phyloP scores from a whole-genome alignment of 2,797 vertebrate genomes.

The Sebastes steindachneri region DNA sequence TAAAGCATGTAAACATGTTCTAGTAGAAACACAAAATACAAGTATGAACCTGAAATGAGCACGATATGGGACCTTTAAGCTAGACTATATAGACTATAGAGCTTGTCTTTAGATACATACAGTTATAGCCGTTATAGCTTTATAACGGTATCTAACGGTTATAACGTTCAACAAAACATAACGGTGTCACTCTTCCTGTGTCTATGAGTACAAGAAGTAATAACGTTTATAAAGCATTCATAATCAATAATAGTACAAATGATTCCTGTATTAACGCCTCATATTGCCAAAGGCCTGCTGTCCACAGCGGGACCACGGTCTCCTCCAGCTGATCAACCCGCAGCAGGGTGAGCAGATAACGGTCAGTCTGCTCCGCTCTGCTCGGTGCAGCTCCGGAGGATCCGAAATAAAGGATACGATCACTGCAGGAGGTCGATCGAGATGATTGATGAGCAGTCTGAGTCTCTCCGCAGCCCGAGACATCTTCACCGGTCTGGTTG shows the following conservation, averaged over 20 bases:
- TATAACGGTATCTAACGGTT: too few relatives aligned
- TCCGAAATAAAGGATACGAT: slow-evolving; percentile 80
- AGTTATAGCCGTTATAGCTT: too few relatives aligned
- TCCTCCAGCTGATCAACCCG: rapidly evolving
- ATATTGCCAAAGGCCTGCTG: neutral
- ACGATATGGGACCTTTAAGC: too few relatives aligned
- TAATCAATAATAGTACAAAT: rapidly evolving
- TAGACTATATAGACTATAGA: rapidly evolving
- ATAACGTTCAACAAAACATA: too few relatives aligned
- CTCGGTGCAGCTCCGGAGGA: neutral
- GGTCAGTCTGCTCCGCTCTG: neutral
- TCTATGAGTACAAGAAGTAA: rapidly evolving
- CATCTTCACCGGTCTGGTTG: slow-evolving; percentile 49
- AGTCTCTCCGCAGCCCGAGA: slow-evolving; percentile 78
- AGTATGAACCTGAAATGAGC: too few relatives aligned
- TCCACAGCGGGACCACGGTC: neutral
- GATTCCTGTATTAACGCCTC: neutral
- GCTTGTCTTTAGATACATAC: too few relatives aligned
- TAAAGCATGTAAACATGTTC: too few relatives aligned
- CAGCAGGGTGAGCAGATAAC: neutral
- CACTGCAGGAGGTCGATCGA: slow-evolving; percentile 47
- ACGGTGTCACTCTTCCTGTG: too few relatives aligned
- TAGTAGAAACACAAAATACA: too few relatives aligned
- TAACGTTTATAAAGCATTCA: neutral
- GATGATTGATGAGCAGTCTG: slow-evolving; percentile 71